Conservation (phyloP, 2,888 invertebrate genomes). For the Syrista parreyssii region DNA sequence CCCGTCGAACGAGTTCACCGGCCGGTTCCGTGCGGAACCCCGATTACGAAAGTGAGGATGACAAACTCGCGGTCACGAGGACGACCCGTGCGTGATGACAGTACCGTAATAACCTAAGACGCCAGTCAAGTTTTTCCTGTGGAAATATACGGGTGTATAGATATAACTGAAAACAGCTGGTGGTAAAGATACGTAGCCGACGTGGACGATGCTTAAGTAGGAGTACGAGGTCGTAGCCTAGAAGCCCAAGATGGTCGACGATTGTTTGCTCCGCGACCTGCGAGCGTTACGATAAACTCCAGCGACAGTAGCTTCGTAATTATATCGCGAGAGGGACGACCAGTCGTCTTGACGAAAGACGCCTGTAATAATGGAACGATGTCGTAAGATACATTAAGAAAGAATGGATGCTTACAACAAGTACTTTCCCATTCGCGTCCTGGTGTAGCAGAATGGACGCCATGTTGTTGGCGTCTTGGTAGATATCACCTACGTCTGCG, state of each 20-base stretch:
- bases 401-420: constrained; percentile 79
- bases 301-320: constrained; percentile 41
- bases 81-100: constrained; percentile 33
- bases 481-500: constrained; percentile 85
- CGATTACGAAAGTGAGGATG: constrained; percentile 33
- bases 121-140: neutral
- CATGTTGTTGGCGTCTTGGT: constrained; percentile 87
- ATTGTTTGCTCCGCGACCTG: constrained; percentile 30
- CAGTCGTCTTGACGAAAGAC: constrained; percentile 47
- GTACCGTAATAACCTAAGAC: constrained; percentile 17
- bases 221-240: neutral
- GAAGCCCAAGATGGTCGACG: neutral
- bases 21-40: constrained; percentile 13
- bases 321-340: constrained; percentile 38
- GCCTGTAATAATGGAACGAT: constrained; percentile 29
- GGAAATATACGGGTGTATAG: neutral
- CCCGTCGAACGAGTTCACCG: neutral
- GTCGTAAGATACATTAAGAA: constrained; percentile 53
- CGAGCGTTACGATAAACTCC: constrained; percentile 26
- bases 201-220: neutral
- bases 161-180: neutral
- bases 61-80: constrained; percentile 31
- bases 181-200: neutral
- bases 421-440: constrained; percentile 82
- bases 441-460: constrained; percentile 88